Percentiles rank a stretch among this genome's conserved stretches.
Evolutionary conservation across 2,113 vertebrate genomes (phyloP).

Genomic region (Pluvianellus socialis): DNA sequence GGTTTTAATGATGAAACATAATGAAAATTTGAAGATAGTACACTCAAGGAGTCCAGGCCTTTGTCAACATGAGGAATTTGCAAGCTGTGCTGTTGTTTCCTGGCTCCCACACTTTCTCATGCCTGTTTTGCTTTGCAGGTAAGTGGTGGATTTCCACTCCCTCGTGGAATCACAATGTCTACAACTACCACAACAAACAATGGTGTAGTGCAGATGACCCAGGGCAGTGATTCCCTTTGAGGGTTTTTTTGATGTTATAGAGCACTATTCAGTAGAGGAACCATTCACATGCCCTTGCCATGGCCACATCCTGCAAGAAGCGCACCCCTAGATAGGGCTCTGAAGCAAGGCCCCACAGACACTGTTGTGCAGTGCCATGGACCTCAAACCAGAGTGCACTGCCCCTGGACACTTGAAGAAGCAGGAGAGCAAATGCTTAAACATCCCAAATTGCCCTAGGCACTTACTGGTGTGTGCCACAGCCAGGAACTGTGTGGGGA

Average conservation of each 20-base stretch:
- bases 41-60: not conserved
- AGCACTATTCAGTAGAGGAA: not conserved
- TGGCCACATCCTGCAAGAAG: not conserved
- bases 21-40: not conserved
- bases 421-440: not conserved
- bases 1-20: not conserved
- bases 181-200: not conserved
- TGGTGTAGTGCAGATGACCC: not conserved
- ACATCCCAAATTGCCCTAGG: not conserved
- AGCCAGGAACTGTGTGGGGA: not conserved
- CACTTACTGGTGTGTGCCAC: not conserved
- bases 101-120: not conserved
- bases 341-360: not conserved
- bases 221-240: not conserved
- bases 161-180: not conserved
- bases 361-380: not conserved
- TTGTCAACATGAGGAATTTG: not conserved
- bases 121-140: not conserved
- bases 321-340: too few relatives aligned
- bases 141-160: not conserved
- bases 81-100: not conserved
- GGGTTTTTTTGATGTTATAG: not conserved
- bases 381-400: not conserved
- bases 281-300: not conserved
- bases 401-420: not conserved